These are phyloP conservation scores for Salmo trutta DNA, from an alignment of 2,797 vertebrate species.

Conservation along the genomic window DNA sequence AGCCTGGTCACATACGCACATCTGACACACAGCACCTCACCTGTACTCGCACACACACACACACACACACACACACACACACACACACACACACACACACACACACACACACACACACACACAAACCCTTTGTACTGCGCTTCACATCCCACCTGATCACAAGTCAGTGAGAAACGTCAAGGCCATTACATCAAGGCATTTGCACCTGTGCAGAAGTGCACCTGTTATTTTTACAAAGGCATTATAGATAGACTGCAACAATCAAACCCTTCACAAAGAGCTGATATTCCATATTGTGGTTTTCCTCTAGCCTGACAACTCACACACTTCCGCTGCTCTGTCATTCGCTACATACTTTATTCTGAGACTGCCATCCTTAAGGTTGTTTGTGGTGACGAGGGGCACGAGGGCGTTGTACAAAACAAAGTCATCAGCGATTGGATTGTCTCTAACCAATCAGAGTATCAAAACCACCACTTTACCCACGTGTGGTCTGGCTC, in stretches of 20 bases:
- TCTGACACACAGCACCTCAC: no score
- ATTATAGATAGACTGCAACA: neutral
- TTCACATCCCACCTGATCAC: neutral
- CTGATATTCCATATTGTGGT: neutral
- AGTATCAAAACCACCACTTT: no score
- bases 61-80: no score
- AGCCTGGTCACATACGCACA: no score
- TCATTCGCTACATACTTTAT: neutral
- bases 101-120: no score
- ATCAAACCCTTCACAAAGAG: neutral
- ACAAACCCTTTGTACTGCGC: neutral
- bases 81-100: neutral
- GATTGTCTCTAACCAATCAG: no score
- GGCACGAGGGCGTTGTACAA: no score
- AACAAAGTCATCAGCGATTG: no score
- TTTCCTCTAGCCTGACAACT: neutral
- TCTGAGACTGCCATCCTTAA: neutral
- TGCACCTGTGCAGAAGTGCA: neutral
- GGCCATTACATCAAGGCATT: neutral
- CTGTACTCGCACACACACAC: no score
- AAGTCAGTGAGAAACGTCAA: neutral
- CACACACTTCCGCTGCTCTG: neutral
- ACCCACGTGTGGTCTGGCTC: no score
- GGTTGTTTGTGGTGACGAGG: no score
- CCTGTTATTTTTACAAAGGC: neutral